Base-by-base conservation (phyloP, 2,888 invertebrate species). In the Hydropsyche betteni region DNA sequence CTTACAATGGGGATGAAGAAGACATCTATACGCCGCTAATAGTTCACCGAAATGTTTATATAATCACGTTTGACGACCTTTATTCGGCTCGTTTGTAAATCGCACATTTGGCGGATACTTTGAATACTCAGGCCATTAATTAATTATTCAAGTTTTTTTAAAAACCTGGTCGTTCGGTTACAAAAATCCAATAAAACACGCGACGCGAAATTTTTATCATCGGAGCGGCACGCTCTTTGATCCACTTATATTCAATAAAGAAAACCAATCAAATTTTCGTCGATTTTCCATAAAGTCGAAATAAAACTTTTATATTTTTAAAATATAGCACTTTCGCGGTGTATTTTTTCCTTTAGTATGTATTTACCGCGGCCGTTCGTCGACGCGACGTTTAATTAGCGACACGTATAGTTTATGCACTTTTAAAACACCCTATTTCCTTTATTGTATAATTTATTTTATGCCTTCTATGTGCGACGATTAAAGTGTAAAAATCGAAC, bases 381-480 rank as follows among this genome's bases (percentile, higher is more conserved):
- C 8, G 51, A 53, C n/a, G 53, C 53, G 58, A 58, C 58, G 58
- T 58, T 58, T 58, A 58, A 58, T 58, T 58, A 58, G 58, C 24
- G 4, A 14, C 24, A 8, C 16, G 58, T 8, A 24, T 24, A 24
- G 14, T 58, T 58, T 58, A 58, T 58, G 58, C 58, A 24, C 24
- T 58, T 24, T 58, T 58, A 58, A 58, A 58, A 58, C 24, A 24
- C 58, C 58, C 58, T 24, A 24, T 24, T 24, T 58, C 58, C 58
- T 58, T 58, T 58, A 58, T 58, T 58, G 24, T 58, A 24, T 58
- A 24, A 58, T 58, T 58, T 58, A 58, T 58, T 58, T 58, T 58
- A 58, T 16, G 58, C 58, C 8, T 58, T 24, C 24, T 24, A 24
- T 58, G 58, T 58, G 58, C 58, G 16, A 24, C 58, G 14, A 36